Percentiles rank a stretch among this genome's conserved stretches.
Conservation (phyloP, 2,888 invertebrate species). For the Elgonia sp. region DNA sequence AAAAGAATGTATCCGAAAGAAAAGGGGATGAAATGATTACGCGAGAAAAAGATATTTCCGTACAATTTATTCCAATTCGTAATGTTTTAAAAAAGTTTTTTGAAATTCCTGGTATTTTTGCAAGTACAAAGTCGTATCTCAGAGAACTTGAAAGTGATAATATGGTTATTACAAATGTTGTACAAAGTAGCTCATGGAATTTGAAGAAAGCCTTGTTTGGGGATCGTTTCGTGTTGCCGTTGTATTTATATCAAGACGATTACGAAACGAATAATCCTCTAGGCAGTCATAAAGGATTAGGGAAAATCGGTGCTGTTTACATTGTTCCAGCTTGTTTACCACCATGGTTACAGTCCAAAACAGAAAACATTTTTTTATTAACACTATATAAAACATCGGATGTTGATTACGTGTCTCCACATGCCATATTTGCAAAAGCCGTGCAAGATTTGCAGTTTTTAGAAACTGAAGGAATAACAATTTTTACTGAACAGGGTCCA, state of each 20-base stretch:
- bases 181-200: constrained; percentile 21
- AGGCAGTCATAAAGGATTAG: too few relatives aligned
- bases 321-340: constrained; percentile 25
- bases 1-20: too few relatives aligned
- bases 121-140: constrained; percentile 5
- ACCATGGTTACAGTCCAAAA: constrained; percentile 50
- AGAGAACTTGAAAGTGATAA: constrained; percentile 33
- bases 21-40: too few relatives aligned
- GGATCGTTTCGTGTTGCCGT: background rate
- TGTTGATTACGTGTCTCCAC: constrained; percentile 17
- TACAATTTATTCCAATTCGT: constrained; percentile 15
- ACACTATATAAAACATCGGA: constrained; percentile 32
- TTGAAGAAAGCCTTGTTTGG: background rate
- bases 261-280: too few relatives aligned
- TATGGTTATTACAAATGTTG: constrained; percentile 8
- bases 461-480: constrained; percentile 25
- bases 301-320: too few relatives aligned
- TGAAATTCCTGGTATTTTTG: constrained; percentile 48
- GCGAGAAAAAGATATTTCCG: constrained; percentile 20
- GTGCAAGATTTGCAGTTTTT: constrained; percentile 31
- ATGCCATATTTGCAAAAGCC: constrained; percentile 23
- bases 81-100: constrained; percentile 41
- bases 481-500: constrained; percentile 7
- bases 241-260: too few relatives aligned
- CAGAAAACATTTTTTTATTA: constrained; percentile 44